Percentiles rank a stretch among this genome's conserved stretches.
These are phyloP conservation scores for Mythimna lalbum DNA, from an alignment of 2,888 invertebrate genomes.

Conservation along the genomic window DNA sequence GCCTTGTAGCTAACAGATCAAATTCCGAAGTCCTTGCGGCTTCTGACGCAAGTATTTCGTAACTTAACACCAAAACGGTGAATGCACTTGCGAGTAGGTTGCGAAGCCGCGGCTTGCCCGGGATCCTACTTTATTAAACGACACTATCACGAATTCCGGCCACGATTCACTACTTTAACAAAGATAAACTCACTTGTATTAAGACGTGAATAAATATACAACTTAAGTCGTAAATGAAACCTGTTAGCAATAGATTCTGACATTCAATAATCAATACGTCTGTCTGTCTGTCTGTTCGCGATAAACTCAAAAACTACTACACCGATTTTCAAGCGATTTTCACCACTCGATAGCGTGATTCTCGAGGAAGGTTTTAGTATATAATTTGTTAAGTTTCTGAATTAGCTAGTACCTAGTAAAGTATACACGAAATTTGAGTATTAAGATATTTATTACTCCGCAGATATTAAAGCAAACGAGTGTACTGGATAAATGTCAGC, in stretches of 20 bases:
- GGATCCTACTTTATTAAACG: conserved; percentile 81
- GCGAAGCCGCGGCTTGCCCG: conserved; percentile 74
- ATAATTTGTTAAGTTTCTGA: too few relatives aligned
- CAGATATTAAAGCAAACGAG: conserved; percentile 94
- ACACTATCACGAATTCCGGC: conserved; percentile 84
- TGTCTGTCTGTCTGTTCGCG: too few relatives aligned
- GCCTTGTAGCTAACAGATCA: conserved; percentile 58
- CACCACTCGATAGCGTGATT: too few relatives aligned
- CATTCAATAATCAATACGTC: conserved; percentile 40
- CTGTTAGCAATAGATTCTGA: conserved; percentile 48
- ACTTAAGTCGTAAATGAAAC: conserved; percentile 55
- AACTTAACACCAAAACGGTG: conserved; percentile 77
- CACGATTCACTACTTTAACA: conserved; percentile 83
- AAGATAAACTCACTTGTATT: conserved; percentile 76
- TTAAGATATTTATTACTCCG: conserved; percentile 34
- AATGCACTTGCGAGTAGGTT: conserved; percentile 79
- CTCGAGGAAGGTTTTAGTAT: too few relatives aligned
- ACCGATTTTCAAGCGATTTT: too few relatives aligned
- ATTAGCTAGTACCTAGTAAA: too few relatives aligned
- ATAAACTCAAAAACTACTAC: too few relatives aligned
- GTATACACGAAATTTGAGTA: not conserved
- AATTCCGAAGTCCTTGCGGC: conserved; percentile 65
- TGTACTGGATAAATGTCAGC: conserved; percentile 96
- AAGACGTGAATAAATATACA: conserved; percentile 65
- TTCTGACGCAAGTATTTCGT: conserved; percentile 79